Evolutionary conservation across 2,888 invertebrate species (phyloP), one percentile per base, ranked within the genome.

Genomic region (Drosophila stalkeri): DNA sequence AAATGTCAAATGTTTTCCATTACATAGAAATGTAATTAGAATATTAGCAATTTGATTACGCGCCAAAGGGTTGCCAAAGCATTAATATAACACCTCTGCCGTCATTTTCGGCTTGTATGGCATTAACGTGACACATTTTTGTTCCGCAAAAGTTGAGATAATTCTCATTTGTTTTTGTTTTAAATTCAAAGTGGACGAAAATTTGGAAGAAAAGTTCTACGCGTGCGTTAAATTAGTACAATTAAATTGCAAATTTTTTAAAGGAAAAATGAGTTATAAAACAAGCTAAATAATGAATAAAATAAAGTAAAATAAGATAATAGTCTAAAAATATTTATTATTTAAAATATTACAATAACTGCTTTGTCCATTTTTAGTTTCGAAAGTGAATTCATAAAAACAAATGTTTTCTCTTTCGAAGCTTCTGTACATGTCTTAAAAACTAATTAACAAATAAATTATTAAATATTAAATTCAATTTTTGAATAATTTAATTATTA

Each of bases 1-100:
- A 51, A 33, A 57, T 44, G 57, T 44, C 44, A 35, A 31, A 35
- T 23, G 14, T 27, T 33, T 69, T 68, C 1, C 57, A 14, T 68
- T 43, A 41, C 35, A 16, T n/a, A 2, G 7, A 23, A 70, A 63
- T 59, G 20, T n/a, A 47, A 44, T 49, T 59, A 31, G 18, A 39
- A 56, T 57, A 9, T 33, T 16, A 18, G 44, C 51, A 71, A 52
- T 37, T 18, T 57, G n/a, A 44, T 51, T 33, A 33, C 33, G 20
- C 33, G 18, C 18, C 2, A 20, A 51, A 33, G 51, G 18, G 3
- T 35, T 14, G 18, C 33, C 33, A 11, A 1, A 14, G 33, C 33
- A 35, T 51, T 18, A 18, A 33, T 33, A 2, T 12, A 18, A 51
- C 51, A 51, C 33, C 33, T 18, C 11, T 16, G 47, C 16, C 47